These are phyloP conservation scores for Halcyon chelicuti DNA, from an alignment of 2,797 vertebrate genomes.

Conservation along the genomic window DNA sequence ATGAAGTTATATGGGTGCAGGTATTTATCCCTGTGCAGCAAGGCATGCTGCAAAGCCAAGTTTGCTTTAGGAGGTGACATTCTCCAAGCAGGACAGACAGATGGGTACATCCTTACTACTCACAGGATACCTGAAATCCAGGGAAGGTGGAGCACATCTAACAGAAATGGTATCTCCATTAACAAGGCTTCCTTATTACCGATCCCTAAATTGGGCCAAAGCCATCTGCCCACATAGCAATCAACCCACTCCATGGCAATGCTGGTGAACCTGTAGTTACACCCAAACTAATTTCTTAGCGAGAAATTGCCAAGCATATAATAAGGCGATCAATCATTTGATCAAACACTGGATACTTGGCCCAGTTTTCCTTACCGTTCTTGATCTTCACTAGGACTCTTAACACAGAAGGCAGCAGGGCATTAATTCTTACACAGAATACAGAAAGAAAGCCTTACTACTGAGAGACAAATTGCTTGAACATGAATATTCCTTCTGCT, in stretches of 20 bases:
- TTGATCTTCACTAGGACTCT: not conserved
- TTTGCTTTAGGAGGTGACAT: not conserved
- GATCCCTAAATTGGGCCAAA: not conserved
- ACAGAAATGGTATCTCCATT: not conserved
- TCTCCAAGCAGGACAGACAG: not conserved
- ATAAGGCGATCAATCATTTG: not conserved
- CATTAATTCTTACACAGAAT: rapidly evolving
- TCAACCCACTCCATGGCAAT: not conserved
- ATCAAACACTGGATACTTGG: not conserved
- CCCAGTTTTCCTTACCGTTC: not conserved
- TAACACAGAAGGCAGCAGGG: not conserved
- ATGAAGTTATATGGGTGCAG: rapidly evolving
- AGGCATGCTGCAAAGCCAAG: not conserved
- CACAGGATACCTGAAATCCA: not conserved
- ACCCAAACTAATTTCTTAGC: conserved; percentile 16
- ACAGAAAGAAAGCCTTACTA: not conserved
- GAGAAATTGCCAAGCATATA: not conserved
- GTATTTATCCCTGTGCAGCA: rapidly evolving
- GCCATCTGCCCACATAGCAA: not conserved
- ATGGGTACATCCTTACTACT: not conserved
- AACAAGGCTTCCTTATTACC: not conserved
- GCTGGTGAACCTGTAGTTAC: conserved; percentile 50
- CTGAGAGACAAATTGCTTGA: not conserved
- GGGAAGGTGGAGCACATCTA: not conserved
- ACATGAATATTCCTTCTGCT: not conserved